phyloP scores from a whole-genome alignment of 2,888 invertebrate genomes.

The Sturmia bella region DNA sequence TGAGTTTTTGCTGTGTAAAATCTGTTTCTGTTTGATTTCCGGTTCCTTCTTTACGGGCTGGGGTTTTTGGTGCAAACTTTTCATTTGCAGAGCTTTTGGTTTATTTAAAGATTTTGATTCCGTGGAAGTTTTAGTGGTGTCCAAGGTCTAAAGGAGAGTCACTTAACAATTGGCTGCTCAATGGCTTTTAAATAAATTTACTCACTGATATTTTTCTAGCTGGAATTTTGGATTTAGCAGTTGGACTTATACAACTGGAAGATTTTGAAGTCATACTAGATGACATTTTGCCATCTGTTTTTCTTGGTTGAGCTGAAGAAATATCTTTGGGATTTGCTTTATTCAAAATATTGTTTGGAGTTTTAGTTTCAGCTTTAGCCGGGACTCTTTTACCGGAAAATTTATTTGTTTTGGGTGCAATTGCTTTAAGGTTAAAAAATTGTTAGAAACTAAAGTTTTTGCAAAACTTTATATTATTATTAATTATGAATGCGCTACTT shows the following conservation, averaged over 20 bases:
- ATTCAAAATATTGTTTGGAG: not conserved
- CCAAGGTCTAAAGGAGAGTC: not conserved
- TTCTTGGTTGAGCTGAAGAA: not conserved
- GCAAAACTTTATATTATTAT: too few species aligned
- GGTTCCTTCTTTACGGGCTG: not conserved
- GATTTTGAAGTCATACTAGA: not conserved
- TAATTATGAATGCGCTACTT: too few species aligned
- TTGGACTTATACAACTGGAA: not conserved
- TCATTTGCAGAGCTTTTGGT: not conserved
- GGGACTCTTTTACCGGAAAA: not conserved
- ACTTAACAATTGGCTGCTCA: not conserved
- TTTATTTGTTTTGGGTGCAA: not conserved
- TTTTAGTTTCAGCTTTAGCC: not conserved
- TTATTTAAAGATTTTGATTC: too few species aligned
- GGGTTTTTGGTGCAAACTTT: not conserved
- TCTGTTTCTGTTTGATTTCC: not conserved
- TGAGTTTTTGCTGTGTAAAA: slow-evolving; percentile 4
- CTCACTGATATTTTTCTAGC: slow-evolving; percentile 65
- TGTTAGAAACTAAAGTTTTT: too few species aligned
- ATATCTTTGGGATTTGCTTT: not conserved
- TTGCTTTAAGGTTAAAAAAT: not conserved
- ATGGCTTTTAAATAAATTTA: not conserved
- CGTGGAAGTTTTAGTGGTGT: not conserved
- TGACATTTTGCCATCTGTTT: slow-evolving; percentile 4
- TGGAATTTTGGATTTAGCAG: slow-evolving; percentile 49